Evolutionary conservation across 2,888 invertebrate species (phyloP), one percentile per base, ranked within the genome.

Genomic region (Charanyca ferruginea): DNA sequence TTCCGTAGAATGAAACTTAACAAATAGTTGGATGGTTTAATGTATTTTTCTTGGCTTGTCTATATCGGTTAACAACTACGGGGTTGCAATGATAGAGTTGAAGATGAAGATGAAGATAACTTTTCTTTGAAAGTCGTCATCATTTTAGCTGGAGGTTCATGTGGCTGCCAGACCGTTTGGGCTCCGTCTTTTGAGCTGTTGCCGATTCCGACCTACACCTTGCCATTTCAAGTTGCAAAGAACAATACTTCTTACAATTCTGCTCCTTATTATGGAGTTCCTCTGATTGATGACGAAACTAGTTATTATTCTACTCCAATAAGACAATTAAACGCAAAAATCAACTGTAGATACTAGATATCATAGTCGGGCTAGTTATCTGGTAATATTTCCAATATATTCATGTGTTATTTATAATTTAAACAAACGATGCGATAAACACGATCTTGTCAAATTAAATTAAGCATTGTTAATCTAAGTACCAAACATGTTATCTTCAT

Each of bases 41-140:
- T 66, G 53, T n/a, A n/a, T 25, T 35, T 35, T 45, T 25, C 9
- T 42, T 44, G 35, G 25, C 20, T 44, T n/a, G 42, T 44, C 3
- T 35, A 7, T 25, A 20, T 66, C 44, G 18, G 22, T 18, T 5
- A 42, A 28, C 13, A 18, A 48, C 18, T 28, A 3, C 28, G 8
- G 13, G 3, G 13, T n/a, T 2, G 16, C 7, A 23, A 18, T 23
- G 6, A 20, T n/a, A 4, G 32, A 6, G 32, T 11, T 32, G n/a
- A n/a, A n/a, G n/a, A n/a, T n/a, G n/a, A n/a, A n/a, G n/a, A n/a
- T n/a, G n/a, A n/a, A n/a, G n/a, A n/a, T n/a, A n/a, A n/a, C n/a
- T n/a, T 6, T 9, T 11, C 32, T 32, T 3, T 32, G 32, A 9
- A 32, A 32, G 9, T 11, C 2, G 11, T 32, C 9, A 32, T 32